Base-by-base conservation (phyloP, 2,797 vertebrate species). In the Sebastes itinus region DNA sequence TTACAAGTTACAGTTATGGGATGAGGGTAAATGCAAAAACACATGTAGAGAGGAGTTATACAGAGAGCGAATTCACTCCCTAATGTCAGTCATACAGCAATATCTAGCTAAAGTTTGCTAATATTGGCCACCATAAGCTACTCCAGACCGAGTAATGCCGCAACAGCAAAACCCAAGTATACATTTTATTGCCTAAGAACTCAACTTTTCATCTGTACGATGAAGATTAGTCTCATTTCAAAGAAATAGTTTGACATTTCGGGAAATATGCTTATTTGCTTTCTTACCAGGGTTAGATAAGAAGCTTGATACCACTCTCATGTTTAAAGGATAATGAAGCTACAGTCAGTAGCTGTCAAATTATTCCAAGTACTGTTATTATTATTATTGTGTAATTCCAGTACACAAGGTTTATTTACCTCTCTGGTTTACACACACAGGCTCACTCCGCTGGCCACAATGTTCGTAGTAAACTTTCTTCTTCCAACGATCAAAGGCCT, bases 401-500 rank as follows among this genome's bases (percentile, higher is more conserved):
- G 23, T 71, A 4, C 35, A 52, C 20, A 23, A 1, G 8, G 14
- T 69, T 52, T 35, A 33, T 25, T 66, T 25, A 60, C 22, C 13
- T 32, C 7, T 72, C n/a, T 54, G 22, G 13, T 32, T 49, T 49
- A 27, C 30, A 68, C 35, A 25, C 7, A 58, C 7, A 49, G 25
- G 10, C 28, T 10, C 30, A 54, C 25, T 54, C 20, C 58, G 6
- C 7, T 25, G 30, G 30, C 54, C 22, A 68, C 62, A 68, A 1
- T 33, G 3, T 62, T 35, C 2, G 18, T 56, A 38, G 23, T 75
- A 46, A 84, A 59, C 25, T 32, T 30, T 76, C 18, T 6, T 77
- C 25, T 56, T 78, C n/a, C 25, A 62, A 33, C 28, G 62, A 69
- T 77, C 65, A 85, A 84, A 75, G 28, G 8, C 60, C 38, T 5